Evolutionary conservation across 2,797 vertebrate species (phyloP).

Genomic region (Bradypodion pumilum): DNA sequence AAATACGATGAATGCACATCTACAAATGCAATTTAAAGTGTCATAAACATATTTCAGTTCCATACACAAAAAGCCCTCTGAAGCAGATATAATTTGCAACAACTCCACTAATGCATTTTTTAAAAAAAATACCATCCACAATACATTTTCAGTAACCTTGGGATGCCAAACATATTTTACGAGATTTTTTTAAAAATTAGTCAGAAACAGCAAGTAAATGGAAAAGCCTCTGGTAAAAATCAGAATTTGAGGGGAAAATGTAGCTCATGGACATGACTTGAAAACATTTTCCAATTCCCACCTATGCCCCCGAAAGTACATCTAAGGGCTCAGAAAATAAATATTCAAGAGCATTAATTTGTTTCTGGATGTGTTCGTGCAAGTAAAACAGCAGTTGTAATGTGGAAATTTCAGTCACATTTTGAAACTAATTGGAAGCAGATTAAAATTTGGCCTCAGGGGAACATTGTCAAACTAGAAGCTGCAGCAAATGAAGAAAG

Average conservation of each 20-base stretch:
- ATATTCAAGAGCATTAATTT: conserved; percentile 81
- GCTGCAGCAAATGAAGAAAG: conserved; percentile 82
- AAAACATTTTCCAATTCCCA: conserved; percentile 66
- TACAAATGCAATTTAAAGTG: neutral
- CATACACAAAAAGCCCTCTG: neutral
- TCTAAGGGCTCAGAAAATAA: conserved; percentile 74
- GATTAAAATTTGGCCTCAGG: conserved; percentile 84
- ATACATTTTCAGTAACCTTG: conserved; percentile 45
- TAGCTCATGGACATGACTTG: conserved; percentile 56
- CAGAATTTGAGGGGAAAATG: conserved; percentile 24
- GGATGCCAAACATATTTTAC: conserved; percentile 32
- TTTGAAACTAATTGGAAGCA: conserved; percentile 87
- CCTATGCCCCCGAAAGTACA: conserved; percentile 63
- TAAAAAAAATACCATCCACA: conserved; percentile 28
- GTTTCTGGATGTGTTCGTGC: conserved; percentile 79
- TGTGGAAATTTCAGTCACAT: conserved; percentile 85
- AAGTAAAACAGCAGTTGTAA: conserved; percentile 82
- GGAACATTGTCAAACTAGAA: conserved; percentile 85
- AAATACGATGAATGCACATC: neutral
- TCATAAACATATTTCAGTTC: neutral
- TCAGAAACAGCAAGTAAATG: conserved; percentile 38
- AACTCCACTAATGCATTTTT: neutral
- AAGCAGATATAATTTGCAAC: neutral
- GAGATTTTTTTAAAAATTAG: conserved; percentile 15
- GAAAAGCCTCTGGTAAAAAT: conserved; percentile 32